Conservation (phyloP, 2,113 vertebrate species). For the Eolophus roseicapilla region DNA sequence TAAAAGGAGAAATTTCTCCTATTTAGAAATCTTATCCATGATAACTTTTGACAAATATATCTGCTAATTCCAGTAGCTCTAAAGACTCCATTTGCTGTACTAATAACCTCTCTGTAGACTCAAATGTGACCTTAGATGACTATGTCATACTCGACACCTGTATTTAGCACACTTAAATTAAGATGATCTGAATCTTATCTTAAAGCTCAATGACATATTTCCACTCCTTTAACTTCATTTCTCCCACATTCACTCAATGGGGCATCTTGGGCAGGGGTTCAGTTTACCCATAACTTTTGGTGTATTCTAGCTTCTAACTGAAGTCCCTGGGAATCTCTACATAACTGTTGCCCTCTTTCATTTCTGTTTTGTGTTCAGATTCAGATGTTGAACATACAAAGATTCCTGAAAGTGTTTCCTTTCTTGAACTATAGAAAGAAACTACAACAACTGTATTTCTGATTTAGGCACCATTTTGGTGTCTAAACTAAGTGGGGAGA, state of each 20-base stretch:
- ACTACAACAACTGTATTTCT: not conserved
- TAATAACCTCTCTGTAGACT: not conserved
- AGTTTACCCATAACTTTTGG: not conserved
- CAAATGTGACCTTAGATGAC: not conserved
- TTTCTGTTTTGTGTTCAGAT: not conserved
- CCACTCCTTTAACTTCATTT: not conserved
- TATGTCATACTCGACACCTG: not conserved
- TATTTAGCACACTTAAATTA: not conserved
- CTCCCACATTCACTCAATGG: not conserved
- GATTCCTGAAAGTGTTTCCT: not conserved
- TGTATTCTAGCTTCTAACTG: not conserved
- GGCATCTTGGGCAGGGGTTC: rapidly evolving
- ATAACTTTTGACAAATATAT: not conserved
- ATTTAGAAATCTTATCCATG: not conserved
- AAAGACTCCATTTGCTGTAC: not conserved
- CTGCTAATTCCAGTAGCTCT: not conserved
- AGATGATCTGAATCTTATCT: not conserved
- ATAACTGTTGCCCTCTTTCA: not conserved
- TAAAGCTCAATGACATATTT: not conserved
- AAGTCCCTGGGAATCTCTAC: not conserved
- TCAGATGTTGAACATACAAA: not conserved
- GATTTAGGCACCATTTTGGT: not conserved
- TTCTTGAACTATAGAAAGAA: not conserved
- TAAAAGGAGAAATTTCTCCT: not conserved
- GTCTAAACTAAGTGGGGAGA: not conserved